Evolutionary conservation across 2,888 invertebrate species (phyloP).

Genomic region (Colostygia pectinataria): DNA sequence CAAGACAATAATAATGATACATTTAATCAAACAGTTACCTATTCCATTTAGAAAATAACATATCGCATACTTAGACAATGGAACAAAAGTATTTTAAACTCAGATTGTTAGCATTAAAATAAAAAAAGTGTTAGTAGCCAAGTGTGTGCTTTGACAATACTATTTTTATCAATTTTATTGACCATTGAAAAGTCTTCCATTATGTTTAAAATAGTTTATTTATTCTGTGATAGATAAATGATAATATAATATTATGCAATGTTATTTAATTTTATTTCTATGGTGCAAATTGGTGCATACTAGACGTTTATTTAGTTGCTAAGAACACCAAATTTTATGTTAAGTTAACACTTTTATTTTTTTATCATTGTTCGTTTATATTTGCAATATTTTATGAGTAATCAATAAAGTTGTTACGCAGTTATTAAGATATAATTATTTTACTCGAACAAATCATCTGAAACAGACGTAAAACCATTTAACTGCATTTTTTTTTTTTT

Average conservation of each 20-base stretch:
- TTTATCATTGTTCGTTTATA: slow-evolving; percentile 4
- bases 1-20: slow-evolving; percentile 15
- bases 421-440: neutral
- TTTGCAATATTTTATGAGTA: slow-evolving; percentile 11
- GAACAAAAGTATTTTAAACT: neutral
- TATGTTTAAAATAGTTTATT: slow-evolving; percentile 22
- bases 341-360: slow-evolving; percentile 15
- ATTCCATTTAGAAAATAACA: slow-evolving; percentile 1
- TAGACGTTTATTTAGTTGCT: slow-evolving; percentile 26
- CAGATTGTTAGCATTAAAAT: no score
- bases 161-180: neutral
- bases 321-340: slow-evolving; percentile 24
- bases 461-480: no score
- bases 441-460: neutral
- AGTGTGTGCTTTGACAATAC: neutral
- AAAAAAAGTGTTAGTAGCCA: neutral
- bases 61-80: neutral
- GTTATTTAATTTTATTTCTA: slow-evolving; percentile 4
- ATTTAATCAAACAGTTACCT: slow-evolving; percentile 2
- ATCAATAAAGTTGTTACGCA: slow-evolving; percentile 17
- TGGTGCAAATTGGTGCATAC: slow-evolving; percentile 3
- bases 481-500: no score
- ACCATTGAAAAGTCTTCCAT: slow-evolving; percentile 33
- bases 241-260: slow-evolving; percentile 5
- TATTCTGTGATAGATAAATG: slow-evolving; percentile 31